Conservation (phyloP, 2,888 invertebrate species). For the Cinara cedri region DNA sequence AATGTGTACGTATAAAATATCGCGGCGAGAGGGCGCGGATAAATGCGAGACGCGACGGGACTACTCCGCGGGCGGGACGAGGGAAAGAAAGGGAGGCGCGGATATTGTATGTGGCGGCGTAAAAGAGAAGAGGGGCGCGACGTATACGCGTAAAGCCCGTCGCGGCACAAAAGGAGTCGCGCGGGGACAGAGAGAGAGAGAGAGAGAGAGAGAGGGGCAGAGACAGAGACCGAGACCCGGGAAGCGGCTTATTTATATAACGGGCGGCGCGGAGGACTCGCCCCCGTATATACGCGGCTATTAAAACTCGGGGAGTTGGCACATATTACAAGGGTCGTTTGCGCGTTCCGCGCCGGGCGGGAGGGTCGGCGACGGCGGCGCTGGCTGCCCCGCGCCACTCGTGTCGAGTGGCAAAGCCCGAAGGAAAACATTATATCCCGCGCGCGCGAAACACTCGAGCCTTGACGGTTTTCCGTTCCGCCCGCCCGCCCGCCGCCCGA, state of each 20-base stretch:
- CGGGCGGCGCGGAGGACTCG: neutral
- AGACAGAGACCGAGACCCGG: no score
- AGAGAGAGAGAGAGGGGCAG: slow-evolving; percentile 33
- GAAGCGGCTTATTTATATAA: slow-evolving; percentile 55
- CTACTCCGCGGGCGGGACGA: neutral
- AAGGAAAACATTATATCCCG: slow-evolving; percentile 55
- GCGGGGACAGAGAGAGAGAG: slow-evolving; percentile 4
- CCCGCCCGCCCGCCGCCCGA: neutral
- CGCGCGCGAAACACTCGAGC: slow-evolving; percentile 54
- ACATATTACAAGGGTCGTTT: slow-evolving; percentile 57
- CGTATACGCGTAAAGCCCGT: neutral
- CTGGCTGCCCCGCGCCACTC: slow-evolving; percentile 30
- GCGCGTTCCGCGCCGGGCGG: slow-evolving; percentile 11
- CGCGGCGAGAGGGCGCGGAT: neutral
- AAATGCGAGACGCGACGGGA: neutral
- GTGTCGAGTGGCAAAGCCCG: slow-evolving; percentile 55
- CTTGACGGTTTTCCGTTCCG: slow-evolving; percentile 45
- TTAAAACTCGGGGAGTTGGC: slow-evolving; percentile 55
- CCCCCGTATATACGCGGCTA: slow-evolving; percentile 20
- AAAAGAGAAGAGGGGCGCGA: no score
- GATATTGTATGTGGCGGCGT: slow-evolving; percentile 16
- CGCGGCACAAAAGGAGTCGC: no score
- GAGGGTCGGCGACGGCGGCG: neutral
- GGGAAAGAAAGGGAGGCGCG: neutral
- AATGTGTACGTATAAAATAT: neutral